Base-by-base conservation (phyloP, 2,888 invertebrate species). In the Pyrrhia umbra region DNA sequence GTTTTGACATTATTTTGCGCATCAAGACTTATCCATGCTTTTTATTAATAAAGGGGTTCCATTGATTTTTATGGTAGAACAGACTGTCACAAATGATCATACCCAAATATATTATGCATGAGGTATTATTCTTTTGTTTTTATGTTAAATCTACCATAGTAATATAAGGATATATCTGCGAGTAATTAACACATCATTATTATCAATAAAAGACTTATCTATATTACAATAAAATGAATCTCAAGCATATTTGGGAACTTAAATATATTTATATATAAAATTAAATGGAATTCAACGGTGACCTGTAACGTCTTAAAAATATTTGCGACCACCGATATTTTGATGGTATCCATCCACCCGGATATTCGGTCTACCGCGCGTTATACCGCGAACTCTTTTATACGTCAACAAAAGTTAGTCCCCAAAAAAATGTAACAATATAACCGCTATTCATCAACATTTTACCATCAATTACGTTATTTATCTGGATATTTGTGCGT, bases 401-500 rank as follows among this genome's bases (percentile, higher is more conserved):
- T 79, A 15, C 52, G 23, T 43, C 63, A 54, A 68, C 64, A 68
- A 63, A 46, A 20, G 46, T 40, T 37, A 39, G 40, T 46, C 59
- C 64, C 57, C 51, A 62, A 70, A 69, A 71, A 72, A 50, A 20
- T 34, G 65, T 70, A 64, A 72, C 70, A 57, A 57, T 65, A 58
- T 56, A 67, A 61, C 68, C 39, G 62, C 63, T 64, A 58, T 78
- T 71, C 68, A 72, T 69, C 54, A 34, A 30, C 43, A 54, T 76
- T 68, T 70, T 73, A 71, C 73, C 76, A 65, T 58, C 68, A 75
- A 80, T 77, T 73, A 71, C 60, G 66, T 64, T 62, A 78, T 82
- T 78, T 74, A 75, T 77, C 77, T 50, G 65, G 75, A 70, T 79
- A 83, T 83, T 82, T 84, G 86, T 85, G 79, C 74, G 73, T 83